Conservation (phyloP, 2,888 invertebrate genomes). For the Balanococcus diminutus region DNA sequence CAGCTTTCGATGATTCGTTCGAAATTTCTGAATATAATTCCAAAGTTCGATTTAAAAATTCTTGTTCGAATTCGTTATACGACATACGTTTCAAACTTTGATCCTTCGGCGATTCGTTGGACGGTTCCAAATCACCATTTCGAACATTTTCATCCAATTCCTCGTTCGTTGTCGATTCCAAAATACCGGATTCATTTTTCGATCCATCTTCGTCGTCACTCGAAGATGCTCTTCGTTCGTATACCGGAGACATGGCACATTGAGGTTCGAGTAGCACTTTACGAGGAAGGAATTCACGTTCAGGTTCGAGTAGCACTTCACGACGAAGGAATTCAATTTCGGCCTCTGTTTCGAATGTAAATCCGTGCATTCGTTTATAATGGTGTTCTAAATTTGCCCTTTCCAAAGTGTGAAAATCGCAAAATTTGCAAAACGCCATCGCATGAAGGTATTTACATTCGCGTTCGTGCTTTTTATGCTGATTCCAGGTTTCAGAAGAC, state of each 20-base stretch:
- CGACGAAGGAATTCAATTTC: neutral
- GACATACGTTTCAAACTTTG: too few relatives aligned
- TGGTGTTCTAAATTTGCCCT: neutral
- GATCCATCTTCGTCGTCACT: too few relatives aligned
- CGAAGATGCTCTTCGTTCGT: too few relatives aligned
- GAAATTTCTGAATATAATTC: too few relatives aligned
- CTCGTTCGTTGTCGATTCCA: neutral
- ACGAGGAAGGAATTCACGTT: neutral
- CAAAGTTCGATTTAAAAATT: too few relatives aligned
- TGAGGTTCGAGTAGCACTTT: neutral
- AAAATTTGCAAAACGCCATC: neutral
- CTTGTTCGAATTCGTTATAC: too few relatives aligned
- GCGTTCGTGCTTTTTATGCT: neutral
- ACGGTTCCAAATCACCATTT: too few relatives aligned
- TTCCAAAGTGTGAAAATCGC: neutral
- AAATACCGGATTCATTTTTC: too few relatives aligned
- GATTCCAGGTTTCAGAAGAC: neutral
- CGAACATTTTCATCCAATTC: too few relatives aligned
- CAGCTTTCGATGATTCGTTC: too few relatives aligned
- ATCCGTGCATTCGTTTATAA: neutral
- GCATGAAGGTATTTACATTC: neutral
- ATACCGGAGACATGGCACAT: neutral
- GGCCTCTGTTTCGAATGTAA: neutral
- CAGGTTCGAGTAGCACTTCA: neutral
- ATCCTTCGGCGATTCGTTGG: too few relatives aligned